phyloP scores from a whole-genome alignment of 1,140 invertebrate genomes.

The Drosophila ficusphila region DNA sequence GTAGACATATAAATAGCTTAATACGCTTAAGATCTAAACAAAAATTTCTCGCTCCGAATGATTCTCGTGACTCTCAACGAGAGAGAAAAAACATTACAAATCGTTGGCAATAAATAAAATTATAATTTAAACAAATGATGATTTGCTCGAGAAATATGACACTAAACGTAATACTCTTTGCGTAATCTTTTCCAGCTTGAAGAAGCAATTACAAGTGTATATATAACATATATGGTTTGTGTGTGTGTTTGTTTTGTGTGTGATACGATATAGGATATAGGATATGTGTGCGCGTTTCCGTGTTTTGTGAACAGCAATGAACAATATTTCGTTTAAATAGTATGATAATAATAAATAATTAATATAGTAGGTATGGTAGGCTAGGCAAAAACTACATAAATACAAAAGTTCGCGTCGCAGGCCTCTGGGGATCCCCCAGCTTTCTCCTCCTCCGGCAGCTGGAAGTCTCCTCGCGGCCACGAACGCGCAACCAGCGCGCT shows the following conservation, averaged over 20 bases:
- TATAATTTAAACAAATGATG: constrained; percentile 46
- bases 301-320: constrained; percentile 61
- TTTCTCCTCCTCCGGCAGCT: constrained; percentile 83
- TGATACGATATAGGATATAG: constrained; percentile 39
- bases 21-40: constrained; percentile 63
- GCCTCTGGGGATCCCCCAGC: constrained; percentile 15
- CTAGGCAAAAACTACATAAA: constrained; percentile 67
- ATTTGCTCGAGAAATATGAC: constrained; percentile 72
- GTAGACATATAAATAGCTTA: constrained; percentile 69
- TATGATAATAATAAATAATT: constrained; percentile 71
- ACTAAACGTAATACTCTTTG: constrained; percentile 83
- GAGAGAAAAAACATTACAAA: constrained; percentile 28
- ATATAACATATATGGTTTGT: constrained; percentile 49
- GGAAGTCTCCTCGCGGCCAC: constrained; percentile 84
- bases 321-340: constrained; percentile 69
- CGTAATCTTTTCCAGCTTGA: constrained; percentile 41
- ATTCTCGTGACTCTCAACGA: background rate
- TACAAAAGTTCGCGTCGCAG: constrained; percentile 55
- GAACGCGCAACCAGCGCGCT: constrained; percentile 78
- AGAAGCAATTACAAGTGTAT: constrained; percentile 50
- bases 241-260: constrained; percentile 28
- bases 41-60: constrained; percentile 38
- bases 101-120: constrained; percentile 43
- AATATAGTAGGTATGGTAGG: constrained; percentile 55
- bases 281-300: constrained; percentile 30